Evolutionary conservation across 2,888 invertebrate genomes (phyloP).

Genomic region (Apoda limacodes): DNA sequence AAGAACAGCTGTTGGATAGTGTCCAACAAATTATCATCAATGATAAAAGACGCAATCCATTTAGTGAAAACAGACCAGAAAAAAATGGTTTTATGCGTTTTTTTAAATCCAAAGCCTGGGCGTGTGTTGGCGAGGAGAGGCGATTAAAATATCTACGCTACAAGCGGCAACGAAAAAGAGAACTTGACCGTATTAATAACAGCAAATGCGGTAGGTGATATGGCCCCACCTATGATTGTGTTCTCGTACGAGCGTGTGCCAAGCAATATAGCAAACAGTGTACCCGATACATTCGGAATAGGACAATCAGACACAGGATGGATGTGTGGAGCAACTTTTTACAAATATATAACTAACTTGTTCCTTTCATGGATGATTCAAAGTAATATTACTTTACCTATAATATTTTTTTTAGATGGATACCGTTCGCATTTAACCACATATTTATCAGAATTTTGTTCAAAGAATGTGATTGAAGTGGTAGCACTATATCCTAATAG

Average conservation of each 20-base stretch:
- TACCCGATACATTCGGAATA: neutral
- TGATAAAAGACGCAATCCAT: slow-evolving; percentile 7
- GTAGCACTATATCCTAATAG: slow-evolving; percentile 14
- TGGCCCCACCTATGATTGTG: slow-evolving; percentile 3
- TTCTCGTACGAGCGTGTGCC: slow-evolving; percentile 1
- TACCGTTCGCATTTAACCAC: slow-evolving; percentile 9
- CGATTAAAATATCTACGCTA: slow-evolving; percentile 23
- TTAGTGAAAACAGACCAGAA: slow-evolving; percentile 23
- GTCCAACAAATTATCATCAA: slow-evolving; percentile 1
- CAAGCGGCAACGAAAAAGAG: slow-evolving; percentile 22
- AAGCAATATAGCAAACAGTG: neutral
- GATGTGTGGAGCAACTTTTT: slow-evolving; percentile 14
- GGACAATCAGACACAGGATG: slow-evolving; percentile 5
- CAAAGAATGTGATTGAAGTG: slow-evolving; percentile 11
- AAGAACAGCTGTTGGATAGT: slow-evolving; percentile 7
- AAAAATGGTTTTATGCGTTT: too few relatives aligned
- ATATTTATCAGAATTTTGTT: slow-evolving; percentile 10
- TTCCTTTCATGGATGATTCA: slow-evolving; percentile 26
- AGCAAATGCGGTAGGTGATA: slow-evolving; percentile 3
- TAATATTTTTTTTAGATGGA: slow-evolving; percentile 16
- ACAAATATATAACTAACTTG: slow-evolving; percentile 17
- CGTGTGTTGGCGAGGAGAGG: slow-evolving; percentile 18
- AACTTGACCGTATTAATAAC: slow-evolving; percentile 10
- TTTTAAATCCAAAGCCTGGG: slow-evolving; percentile 22
- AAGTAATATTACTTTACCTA: slow-evolving; percentile 19